These are phyloP conservation scores for Trissoscelio sp. DNA, from an alignment of 2,888 invertebrate species.

Conservation along the genomic window DNA sequence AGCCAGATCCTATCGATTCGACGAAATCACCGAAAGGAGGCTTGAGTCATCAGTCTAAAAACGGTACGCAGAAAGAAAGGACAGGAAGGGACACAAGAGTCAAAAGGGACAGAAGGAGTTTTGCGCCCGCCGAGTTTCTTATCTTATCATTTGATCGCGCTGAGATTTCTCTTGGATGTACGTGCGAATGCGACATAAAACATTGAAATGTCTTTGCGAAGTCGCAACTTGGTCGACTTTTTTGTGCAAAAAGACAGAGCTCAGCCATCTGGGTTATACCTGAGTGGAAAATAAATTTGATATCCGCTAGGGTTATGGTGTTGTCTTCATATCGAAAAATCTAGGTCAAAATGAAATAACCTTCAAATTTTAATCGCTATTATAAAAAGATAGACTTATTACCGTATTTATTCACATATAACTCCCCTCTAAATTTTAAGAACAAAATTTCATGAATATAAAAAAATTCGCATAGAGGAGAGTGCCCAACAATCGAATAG, in stretches of 20 bases:
- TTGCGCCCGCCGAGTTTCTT: conserved; percentile 38
- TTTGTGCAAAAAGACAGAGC: neutral
- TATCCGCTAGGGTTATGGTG: neutral
- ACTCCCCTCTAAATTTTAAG: no score
- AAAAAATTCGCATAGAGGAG: no score
- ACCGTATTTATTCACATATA: no score
- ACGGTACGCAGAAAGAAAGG: conserved; percentile 32
- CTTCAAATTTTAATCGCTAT: no score
- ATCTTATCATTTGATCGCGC: conserved; percentile 52
- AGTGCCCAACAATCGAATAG: no score
- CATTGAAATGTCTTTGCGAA: conserved; percentile 28
- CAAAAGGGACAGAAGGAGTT: conserved; percentile 29
- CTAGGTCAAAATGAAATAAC: no score
- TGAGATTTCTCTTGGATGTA: conserved; percentile 29
- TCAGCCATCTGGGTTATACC: neutral
- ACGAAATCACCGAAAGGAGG: conserved; percentile 70
- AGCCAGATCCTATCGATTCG: conserved; percentile 73
- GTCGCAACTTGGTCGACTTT: neutral
- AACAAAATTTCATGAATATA: no score
- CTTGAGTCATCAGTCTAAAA: conserved; percentile 65
- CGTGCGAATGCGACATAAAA: conserved; percentile 20
- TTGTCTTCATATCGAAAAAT: no score
- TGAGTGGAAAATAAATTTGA: neutral
- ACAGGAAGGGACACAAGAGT: conserved; percentile 16
- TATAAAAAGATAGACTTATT: no score